Percentiles rank a stretch among this genome's conserved stretches.
These are phyloP conservation scores for Bradypodion ventrale DNA, from an alignment of 2,797 vertebrate species.

Conservation along the genomic window DNA sequence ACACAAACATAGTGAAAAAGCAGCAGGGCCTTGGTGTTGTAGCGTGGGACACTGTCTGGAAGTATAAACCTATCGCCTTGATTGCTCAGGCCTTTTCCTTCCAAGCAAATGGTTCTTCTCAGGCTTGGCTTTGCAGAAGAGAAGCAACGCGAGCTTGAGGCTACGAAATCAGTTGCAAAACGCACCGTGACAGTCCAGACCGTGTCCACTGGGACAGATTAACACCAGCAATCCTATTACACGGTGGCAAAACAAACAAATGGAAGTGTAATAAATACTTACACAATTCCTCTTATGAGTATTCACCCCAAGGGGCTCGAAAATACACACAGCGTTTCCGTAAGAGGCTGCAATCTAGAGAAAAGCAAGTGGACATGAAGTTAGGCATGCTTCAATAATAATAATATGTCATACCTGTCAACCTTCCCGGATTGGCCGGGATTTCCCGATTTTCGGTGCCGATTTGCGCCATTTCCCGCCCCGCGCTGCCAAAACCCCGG, in stretches of 20 bases:
- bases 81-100: no score
- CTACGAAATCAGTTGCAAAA: no score
- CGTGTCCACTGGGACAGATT: not conserved
- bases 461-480: no score
- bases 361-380: conserved; percentile 61
- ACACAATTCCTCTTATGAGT: conserved; percentile 85
- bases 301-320: conserved; percentile 92
- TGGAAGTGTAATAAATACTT: conserved; percentile 72
- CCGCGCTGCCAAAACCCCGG: no score
- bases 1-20: not conserved
- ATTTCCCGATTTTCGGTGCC: no score
- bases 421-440: no score
- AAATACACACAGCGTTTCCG: conserved; percentile 97
- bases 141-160: not conserved
- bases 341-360: conserved; percentile 97
- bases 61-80: no score
- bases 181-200: no score
- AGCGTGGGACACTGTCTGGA: not conserved
- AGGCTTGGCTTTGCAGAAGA: not conserved
- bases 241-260: conserved; percentile 5
- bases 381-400: conserved; percentile 12
- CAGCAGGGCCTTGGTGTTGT: not conserved
- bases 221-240: conserved; percentile 5
- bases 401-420: no score
- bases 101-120: not conserved